Conservation (phyloP, 2,888 invertebrate species). For the Caenorhabditis afra region DNA sequence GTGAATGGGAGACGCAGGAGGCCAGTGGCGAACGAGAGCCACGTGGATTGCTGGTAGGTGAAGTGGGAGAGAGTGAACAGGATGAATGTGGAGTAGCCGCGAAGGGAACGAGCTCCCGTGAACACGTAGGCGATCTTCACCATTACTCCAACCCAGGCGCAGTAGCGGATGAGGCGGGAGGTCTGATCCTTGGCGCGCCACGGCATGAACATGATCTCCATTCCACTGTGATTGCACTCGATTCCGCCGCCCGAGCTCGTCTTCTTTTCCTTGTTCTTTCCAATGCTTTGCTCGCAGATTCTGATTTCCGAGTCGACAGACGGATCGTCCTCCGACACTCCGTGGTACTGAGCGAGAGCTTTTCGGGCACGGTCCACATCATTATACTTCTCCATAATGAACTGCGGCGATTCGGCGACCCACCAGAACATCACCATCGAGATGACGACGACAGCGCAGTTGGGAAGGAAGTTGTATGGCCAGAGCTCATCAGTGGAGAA, state of each 20-base stretch:
- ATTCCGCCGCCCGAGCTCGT: slow-evolving; percentile 31
- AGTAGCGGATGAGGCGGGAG: slow-evolving; percentile 63
- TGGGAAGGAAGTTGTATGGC: slow-evolving; percentile 67
- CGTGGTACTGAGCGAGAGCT: slow-evolving; percentile 67
- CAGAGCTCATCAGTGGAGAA: slow-evolving; percentile 67
- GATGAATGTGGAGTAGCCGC: slow-evolving; percentile 68
- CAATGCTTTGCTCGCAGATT: slow-evolving; percentile 59
- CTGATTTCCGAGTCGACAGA: slow-evolving; percentile 65
- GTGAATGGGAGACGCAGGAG: slow-evolving; percentile 68
- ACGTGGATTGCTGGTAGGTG: slow-evolving; percentile 61
- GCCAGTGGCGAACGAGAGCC: slow-evolving; percentile 60
- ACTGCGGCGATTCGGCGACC: slow-evolving; percentile 66
- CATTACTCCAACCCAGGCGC: slow-evolving; percentile 71
- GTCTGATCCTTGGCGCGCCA: slow-evolving; percentile 65
- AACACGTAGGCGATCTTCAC: slow-evolving; percentile 72
- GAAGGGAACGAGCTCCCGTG: slow-evolving; percentile 68
- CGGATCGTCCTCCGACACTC: slow-evolving; percentile 62
- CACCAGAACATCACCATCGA: slow-evolving; percentile 61
- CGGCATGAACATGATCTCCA: slow-evolving; percentile 70
- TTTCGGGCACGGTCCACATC: slow-evolving; percentile 63
- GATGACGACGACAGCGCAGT: slow-evolving; percentile 52
- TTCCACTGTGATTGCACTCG: slow-evolving; percentile 50
- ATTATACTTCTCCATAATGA: slow-evolving; percentile 64
- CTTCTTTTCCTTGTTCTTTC: slow-evolving; percentile 55
- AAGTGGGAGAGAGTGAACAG: slow-evolving; percentile 63